Base-by-base conservation (phyloP, 2,888 invertebrate species). In the Tiliacea citrago region DNA sequence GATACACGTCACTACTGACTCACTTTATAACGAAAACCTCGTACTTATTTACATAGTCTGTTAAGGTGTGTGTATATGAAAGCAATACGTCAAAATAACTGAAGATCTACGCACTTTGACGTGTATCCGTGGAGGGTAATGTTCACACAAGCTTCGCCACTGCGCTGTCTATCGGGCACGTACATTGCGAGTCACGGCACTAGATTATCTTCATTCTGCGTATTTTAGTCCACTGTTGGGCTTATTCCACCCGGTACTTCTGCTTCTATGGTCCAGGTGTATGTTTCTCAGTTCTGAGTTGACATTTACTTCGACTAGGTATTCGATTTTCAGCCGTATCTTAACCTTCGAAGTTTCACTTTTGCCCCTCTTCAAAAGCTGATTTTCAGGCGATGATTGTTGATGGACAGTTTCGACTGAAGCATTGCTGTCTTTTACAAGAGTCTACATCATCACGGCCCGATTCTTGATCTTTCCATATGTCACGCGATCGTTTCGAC, bases 11-110 rank as follows among this genome's bases (percentile, higher is more conserved):
- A 75, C 68, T 70, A 70, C 57, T 60, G 60, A 62, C n/a, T 73
- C 67, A 67, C 60, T 73, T 62, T 49, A 16, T 68, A 73, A 73
- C 47, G 58, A 63, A 81, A 73, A 73, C 39, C 21, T 72, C 47
- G 16, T 55, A 82, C 49, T n/a, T 79, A 74, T 79, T 70, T 74
- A 79, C 80, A 81, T 39, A 62, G 79, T 66, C 13, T 72, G 51
- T 35, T 71, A 58, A 77, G 10, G 60, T 75, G 35, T 82, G 71
- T 80, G 68, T 82, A 82, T 81, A 82, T 51, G 21, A 79, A 81
- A 65, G 60, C 29, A 82, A 82, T 65, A 81, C 83, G 73, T 62
- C 72, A 81, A 84, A 84, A 71, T 60, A 76, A 72, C 77, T 72
- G 61, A 82, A 83, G 3, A 68, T 24, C 62, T 68, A 66, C 29